Percentiles rank a stretch among this genome's conserved stretches.
These are phyloP conservation scores for Gymnorhina tibicen DNA, from an alignment of 2,113 vertebrate species.

Conservation along the genomic window DNA sequence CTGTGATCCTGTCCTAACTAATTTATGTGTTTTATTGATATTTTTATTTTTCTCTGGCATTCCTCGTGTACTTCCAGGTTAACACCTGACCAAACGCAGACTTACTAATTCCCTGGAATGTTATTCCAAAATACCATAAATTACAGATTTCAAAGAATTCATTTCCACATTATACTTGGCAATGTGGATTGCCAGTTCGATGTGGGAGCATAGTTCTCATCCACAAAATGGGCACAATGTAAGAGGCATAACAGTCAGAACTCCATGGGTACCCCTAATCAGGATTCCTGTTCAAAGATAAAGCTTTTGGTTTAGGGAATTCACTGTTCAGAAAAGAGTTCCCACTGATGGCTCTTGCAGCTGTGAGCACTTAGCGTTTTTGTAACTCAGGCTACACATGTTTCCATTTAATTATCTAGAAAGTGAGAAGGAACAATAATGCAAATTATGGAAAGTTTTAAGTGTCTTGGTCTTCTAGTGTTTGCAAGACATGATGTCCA, in stretches of 20 bases:
- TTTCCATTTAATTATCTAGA: not conserved
- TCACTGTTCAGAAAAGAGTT: not conserved
- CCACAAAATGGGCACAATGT: not conserved
- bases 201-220: not conserved
- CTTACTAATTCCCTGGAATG: not conserved
- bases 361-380: not conserved
- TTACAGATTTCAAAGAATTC: not conserved
- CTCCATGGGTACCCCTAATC: not conserved
- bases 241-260: not conserved
- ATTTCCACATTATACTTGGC: not conserved
- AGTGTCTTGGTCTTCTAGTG: not conserved
- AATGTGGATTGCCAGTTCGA: not conserved
- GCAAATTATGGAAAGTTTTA: not conserved
- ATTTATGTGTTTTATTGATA: not conserved
- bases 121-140: not conserved
- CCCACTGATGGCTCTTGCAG: not conserved
- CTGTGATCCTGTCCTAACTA: not conserved
- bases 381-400: not conserved
- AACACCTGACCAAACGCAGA: not conserved
- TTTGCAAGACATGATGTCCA: not conserved
- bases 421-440: not conserved
- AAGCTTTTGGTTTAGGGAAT: not conserved
- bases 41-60: not conserved
- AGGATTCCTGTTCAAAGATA: not conserved
- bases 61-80: not conserved